Evolutionary conservation across 2,888 invertebrate genomes (phyloP), one percentile per base, ranked within the genome.

Genomic region (Phragmatobia fuliginosa): DNA sequence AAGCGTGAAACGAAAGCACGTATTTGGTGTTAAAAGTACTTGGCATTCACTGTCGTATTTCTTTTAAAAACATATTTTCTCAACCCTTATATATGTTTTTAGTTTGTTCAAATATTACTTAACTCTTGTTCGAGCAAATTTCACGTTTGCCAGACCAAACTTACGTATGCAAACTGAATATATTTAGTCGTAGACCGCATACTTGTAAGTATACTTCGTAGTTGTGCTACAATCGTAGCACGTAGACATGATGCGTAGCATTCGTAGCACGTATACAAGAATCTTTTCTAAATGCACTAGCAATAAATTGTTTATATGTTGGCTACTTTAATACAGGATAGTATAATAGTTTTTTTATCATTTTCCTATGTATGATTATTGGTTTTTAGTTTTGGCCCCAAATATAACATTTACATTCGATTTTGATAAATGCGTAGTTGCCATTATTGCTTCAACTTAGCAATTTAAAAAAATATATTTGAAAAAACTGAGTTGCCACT

Each of bases 201-300:
- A 33, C 33, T 60, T 60, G n/a, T 33, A 18, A n/a, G 11, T 33
- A 16, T n/a, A 8, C 38, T 62, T 7, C 33, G 78, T 82, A 78
- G 82, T 76, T 63, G 28, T 59, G 65, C 77, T 80, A 81, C 81
- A 69, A 21, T 58, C 79, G 86, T 85, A 85, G 83, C 81, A 77
- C 80, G 80, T 83, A 81, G 74, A 49, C 41, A 1, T 18, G 63
- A 66, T 71, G 68, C 77, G 87, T 89, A 87, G 88, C 82, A 92
- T 90, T 92, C 92, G 91, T 91, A 91, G 91, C 93, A 92, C 92
- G 91, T 92, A 89, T 90, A 89, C 88, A 82, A 78, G 73, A 81
- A 87, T 88, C 84, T 82, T 76, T 80, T 79, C 80, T 66, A 75
- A 81, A 79, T 80, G 79, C 79, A 77, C 80, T 80, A 65, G 74